Evolutionary conservation across 2,888 invertebrate genomes (phyloP).

Genomic region (Carterocephalus palaemon): DNA sequence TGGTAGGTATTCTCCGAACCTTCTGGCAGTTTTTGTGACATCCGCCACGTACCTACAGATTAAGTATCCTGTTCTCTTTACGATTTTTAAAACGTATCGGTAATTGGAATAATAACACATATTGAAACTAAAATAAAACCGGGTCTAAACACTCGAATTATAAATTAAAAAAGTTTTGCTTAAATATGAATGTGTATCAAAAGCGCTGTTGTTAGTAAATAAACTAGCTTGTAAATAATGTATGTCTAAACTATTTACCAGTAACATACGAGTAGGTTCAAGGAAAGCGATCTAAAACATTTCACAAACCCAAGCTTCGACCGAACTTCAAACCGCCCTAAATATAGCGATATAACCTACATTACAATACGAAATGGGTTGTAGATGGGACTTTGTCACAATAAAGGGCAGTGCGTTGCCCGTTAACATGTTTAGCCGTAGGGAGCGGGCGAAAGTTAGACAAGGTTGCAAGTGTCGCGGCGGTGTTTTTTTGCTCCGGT

Average conservation of each 20-base stretch:
- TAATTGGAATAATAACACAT: too few species aligned
- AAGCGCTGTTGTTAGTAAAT: neutral
- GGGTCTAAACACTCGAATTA: too few species aligned
- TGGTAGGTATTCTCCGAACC: conserved; percentile 34
- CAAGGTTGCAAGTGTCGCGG: conserved; percentile 56
- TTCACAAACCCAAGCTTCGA: conserved; percentile 43
- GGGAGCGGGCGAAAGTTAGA: conserved; percentile 47
- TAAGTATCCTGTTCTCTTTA: neutral
- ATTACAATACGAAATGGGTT: conserved; percentile 46
- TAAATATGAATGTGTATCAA: neutral
- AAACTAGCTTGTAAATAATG: neutral
- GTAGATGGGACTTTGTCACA: conserved; percentile 57
- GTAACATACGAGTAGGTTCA: conserved; percentile 14
- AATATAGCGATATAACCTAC: conserved; percentile 61
- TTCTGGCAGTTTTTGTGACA: conserved; percentile 25
- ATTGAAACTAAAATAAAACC: too few species aligned
- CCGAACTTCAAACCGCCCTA: conserved; percentile 62
- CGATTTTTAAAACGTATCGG: neutral
- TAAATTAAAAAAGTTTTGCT: too few species aligned
- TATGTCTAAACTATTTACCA: conserved; percentile 7
- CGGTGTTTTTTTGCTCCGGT: conserved; percentile 66
- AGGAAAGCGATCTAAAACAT: conserved; percentile 43
- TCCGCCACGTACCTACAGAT: conserved; percentile 1
- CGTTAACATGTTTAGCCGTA: conserved; percentile 42
- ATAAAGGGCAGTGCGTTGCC: conserved; percentile 39